A percentile compares a stretch with the other conserved stretches of the same genome.
Evolutionary conservation across 30 jellyfish, hydroid and myxozoan genomes (phyloP).

Genomic region (Aurelia aurita): DNA sequence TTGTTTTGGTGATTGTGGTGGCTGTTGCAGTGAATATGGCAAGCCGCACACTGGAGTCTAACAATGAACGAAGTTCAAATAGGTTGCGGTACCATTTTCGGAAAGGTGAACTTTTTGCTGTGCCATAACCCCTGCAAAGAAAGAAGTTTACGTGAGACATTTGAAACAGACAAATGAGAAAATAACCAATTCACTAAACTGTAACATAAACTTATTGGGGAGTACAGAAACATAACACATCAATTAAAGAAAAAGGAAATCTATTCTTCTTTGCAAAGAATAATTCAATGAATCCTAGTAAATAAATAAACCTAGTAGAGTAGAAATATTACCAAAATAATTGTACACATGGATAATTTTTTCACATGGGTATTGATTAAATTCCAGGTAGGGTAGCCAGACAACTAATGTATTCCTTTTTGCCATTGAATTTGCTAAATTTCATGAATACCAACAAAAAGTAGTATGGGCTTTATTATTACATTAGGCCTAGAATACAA

Average conservation of each 20-base stretch:
- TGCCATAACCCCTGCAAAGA: conserved; percentile 41
- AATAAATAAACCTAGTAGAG: background rate
- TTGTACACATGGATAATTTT: too few relatives aligned
- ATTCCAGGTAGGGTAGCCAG: too few relatives aligned
- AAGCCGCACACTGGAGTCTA: conserved; percentile 11
- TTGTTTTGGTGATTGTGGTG: conserved; percentile 14
- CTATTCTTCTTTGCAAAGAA: background rate
- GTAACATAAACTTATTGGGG: background rate
- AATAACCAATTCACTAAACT: background rate
- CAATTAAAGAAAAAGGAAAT: background rate
- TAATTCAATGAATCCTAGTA: background rate
- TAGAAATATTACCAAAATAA: too few relatives aligned
- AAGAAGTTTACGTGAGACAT: background rate
- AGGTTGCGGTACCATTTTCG: conserved; percentile 31
- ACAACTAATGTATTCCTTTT: too few relatives aligned
- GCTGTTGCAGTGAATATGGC: conserved; percentile 53
- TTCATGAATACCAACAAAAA: too few relatives aligned
- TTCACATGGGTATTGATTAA: too few relatives aligned
- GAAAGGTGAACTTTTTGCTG: conserved; percentile 45
- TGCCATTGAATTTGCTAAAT: too few relatives aligned
- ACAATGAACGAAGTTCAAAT: conserved; percentile 18
- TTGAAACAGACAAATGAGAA: background rate
- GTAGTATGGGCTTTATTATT: too few relatives aligned
- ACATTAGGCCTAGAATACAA: too few relatives aligned
- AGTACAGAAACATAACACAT: background rate